A percentile compares a stretch with the other conserved stretches of the same genome.
Evolutionary conservation across 2,797 vertebrate genomes (phyloP).

Genomic region (Ctenopoma kingsleyae): DNA sequence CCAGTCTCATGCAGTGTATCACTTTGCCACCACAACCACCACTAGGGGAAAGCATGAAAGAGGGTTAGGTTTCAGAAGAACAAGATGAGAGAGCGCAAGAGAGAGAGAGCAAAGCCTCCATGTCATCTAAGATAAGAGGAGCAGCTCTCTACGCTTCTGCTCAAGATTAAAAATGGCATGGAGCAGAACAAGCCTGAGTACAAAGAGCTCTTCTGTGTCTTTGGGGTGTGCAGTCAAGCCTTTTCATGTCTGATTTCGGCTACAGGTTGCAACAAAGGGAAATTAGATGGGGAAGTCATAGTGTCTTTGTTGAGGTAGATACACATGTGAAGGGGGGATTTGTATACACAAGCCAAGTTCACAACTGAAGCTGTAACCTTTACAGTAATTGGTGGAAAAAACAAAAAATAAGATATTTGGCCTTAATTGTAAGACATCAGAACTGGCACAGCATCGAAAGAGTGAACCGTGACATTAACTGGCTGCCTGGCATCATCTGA

Average conservation of each 20-base stretch:
- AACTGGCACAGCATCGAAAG: slow-evolving; percentile 52
- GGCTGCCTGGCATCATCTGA: slow-evolving; percentile 46
- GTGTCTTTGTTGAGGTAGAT: slow-evolving; percentile 39
- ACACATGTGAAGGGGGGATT: slow-evolving; percentile 21
- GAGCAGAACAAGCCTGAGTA: slow-evolving; percentile 69
- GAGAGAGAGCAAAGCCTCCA: slow-evolving; percentile 70
- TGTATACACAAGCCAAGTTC: slow-evolving; percentile 31
- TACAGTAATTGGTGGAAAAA: slow-evolving; percentile 67
- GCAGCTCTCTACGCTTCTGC: slow-evolving; percentile 64
- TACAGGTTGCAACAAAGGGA: slow-evolving; percentile 66
- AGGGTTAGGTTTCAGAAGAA: slow-evolving; percentile 66
- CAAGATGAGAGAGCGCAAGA: slow-evolving; percentile 60
- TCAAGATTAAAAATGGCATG: slow-evolving; percentile 76
- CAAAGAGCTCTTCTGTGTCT: slow-evolving; percentile 77
- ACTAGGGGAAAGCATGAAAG: slow-evolving; percentile 70
- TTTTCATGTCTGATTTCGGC: slow-evolving; percentile 74
- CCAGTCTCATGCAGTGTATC: slow-evolving; percentile 35
- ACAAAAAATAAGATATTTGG: slow-evolving; percentile 49
- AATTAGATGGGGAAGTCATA: slow-evolving; percentile 48
- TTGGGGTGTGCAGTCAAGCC: slow-evolving; percentile 61
- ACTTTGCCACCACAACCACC: slow-evolving; percentile 52
- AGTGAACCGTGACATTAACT: slow-evolving; percentile 73
- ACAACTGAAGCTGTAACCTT: slow-evolving; percentile 60
- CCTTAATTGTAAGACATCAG: slow-evolving; percentile 64
- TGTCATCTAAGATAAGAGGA: slow-evolving; percentile 80